Evolutionary conservation across 2,113 vertebrate species (phyloP).

Genomic region (Pseudorasbora parva): DNA sequence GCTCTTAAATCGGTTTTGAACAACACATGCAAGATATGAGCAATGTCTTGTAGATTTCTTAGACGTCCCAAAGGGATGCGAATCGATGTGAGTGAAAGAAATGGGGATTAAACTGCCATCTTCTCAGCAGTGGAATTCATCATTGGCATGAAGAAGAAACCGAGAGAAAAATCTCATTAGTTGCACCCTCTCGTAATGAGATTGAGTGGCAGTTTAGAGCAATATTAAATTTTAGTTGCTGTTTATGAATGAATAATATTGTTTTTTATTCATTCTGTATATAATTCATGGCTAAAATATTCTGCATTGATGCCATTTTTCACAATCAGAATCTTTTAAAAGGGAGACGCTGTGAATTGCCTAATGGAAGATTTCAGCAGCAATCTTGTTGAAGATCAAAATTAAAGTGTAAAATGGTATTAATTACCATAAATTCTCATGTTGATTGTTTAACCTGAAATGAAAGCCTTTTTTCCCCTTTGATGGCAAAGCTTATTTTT

Average conservation of each 20-base stretch:
- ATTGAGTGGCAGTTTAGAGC: constrained; percentile 54
- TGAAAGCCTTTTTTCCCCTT: neutral
- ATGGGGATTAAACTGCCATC: constrained; percentile 38
- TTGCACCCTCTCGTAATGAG: constrained; percentile 55
- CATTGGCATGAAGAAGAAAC: constrained; percentile 30
- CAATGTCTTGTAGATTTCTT: neutral
- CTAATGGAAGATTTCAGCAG: neutral
- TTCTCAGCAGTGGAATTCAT: constrained; percentile 48
- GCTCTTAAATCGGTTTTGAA: neutral
- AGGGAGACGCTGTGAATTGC: neutral
- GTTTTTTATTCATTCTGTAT: neutral
- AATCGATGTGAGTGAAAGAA: neutral
- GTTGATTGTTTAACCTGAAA: neutral
- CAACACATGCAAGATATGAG: constrained; percentile 17
- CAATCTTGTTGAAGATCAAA: constrained; percentile 9
- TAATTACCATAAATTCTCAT: constrained; percentile 13
- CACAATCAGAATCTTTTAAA: neutral
- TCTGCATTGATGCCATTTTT: constrained; percentile 11
- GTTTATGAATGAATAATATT: constrained; percentile 51
- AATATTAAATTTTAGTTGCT: constrained; percentile 45
- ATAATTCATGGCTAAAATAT: neutral
- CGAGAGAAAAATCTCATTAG: constrained; percentile 56
- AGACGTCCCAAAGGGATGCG: neutral
- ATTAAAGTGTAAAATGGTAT: constrained; percentile 13
- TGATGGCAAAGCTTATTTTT: too few relatives aligned